These are phyloP conservation scores for Cryptocephalus moraei DNA, from an alignment of 2,888 invertebrate genomes.

Conservation along the genomic window DNA sequence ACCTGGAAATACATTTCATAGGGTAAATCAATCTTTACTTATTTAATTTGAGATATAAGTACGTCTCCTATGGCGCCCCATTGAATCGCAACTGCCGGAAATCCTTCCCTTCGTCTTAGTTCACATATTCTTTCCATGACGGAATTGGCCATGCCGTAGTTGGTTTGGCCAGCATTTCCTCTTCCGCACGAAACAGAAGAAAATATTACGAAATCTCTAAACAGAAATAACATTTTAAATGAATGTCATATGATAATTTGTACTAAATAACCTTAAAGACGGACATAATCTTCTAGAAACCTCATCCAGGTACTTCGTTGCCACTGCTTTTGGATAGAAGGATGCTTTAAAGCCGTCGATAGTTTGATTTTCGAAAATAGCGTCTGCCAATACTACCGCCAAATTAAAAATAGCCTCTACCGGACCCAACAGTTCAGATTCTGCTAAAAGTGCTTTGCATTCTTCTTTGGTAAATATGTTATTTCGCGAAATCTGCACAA, in stretches of 20 bases:
- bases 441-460: slow-evolving; percentile 56
- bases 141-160: slow-evolving; percentile 85
- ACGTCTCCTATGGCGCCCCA: slow-evolving; percentile 93
- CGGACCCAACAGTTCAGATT: slow-evolving; percentile 53
- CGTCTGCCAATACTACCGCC: slow-evolving; percentile 71
- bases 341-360: slow-evolving; percentile 56
- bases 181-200: slow-evolving; percentile 87
- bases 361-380: slow-evolving; percentile 67
- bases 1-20: slow-evolving; percentile 28
- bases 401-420: slow-evolving; percentile 84
- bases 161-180: slow-evolving; percentile 85
- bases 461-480: slow-evolving; percentile 63
- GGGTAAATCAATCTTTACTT: not conserved
- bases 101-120: slow-evolving; percentile 53
- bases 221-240: slow-evolving; percentile 2
- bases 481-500: slow-evolving; percentile 55
- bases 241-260: not conserved
- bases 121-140: slow-evolving; percentile 85
- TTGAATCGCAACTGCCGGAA: slow-evolving; percentile 75
- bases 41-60: slow-evolving; percentile 29
- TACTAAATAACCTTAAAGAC: slow-evolving; percentile 15
- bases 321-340: slow-evolving; percentile 69
- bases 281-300: slow-evolving; percentile 24
- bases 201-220: slow-evolving; percentile 75
- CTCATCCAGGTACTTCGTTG: slow-evolving; percentile 67